Evolutionary conservation across 2,113 vertebrate species (phyloP), one percentile per base, ranked within the genome.

Genomic region (Triplophysa tibetana): DNA sequence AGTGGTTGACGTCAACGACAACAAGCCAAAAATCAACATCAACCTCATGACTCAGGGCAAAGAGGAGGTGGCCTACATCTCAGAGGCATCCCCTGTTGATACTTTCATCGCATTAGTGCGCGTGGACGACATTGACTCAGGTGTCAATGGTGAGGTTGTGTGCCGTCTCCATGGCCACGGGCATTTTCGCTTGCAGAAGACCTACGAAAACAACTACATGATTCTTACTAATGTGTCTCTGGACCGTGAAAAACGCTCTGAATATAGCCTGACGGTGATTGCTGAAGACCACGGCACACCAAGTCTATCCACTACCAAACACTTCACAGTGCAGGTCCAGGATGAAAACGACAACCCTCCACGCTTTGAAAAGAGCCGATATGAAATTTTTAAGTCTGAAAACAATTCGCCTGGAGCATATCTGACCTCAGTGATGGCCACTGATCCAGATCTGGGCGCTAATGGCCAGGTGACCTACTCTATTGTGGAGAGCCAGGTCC

Each of bases 301-400:
- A 0, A 97, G 94, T 82, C 95, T 99, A 56, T 98, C 96, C 61
- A 95, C 95, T 58, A 94, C 96, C 60, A 98, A 98, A 88, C 97
- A 98, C 85, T 98, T 99, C 86, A 98, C 94, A 0, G 96, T 99
- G 38, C 96, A 98, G 87, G 91, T 99, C 67, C 90, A 94, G 86
- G 98, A 99, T 87, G 94, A 98, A 80, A 99, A 99, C 50, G 98
- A 99, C 93, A 99, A 99, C 85, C 93, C 97, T 33, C 98, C 98
- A 1, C 90, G 79, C 72, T 99, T 99, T 80, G 95, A 97, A 89
- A 97, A 97, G 84, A 96, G 93, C 85, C 94, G 92, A 60, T 98
- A 98, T 0, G 96, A 98, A 88, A 92, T 98, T 70, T 97, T 96
- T 21, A 95, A 97, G 82, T 94, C 96, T 0, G 98, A 99, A 88